phyloP scores from a whole-genome alignment of 2,113 vertebrate genomes.

The Sinocyclocheilus anophthalmus region DNA sequence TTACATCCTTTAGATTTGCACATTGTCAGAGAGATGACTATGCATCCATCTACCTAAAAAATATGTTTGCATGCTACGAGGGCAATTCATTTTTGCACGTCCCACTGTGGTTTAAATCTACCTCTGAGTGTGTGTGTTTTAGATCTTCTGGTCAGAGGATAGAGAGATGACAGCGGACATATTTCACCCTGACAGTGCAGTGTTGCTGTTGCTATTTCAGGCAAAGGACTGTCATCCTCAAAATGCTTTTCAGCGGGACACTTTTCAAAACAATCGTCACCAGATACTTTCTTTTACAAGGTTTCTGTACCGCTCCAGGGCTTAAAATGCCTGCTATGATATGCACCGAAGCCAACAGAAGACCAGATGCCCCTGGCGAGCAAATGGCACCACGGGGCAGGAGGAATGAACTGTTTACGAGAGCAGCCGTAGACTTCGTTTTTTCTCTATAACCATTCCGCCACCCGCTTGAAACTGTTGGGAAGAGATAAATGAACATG shows the following conservation, averaged over 20 bases:
- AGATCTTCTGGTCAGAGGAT: constrained; percentile 35
- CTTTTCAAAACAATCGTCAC: constrained; percentile 78
- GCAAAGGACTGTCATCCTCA: constrained; percentile 73
- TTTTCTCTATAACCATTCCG: constrained; percentile 32
- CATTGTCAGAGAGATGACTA: constrained; percentile 3
- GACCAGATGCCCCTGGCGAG: constrained; percentile 36
- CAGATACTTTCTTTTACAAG: constrained; percentile 73
- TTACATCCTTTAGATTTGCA: background rate
- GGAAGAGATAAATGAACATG: constrained; percentile 28
- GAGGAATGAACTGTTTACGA: constrained; percentile 25
- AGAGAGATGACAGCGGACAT: constrained; percentile 56
- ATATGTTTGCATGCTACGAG: constrained; percentile 5
- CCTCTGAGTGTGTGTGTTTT: constrained; percentile 42
- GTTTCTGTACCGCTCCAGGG: constrained; percentile 62
- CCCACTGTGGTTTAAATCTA: constrained; percentile 35
- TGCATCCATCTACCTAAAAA: background rate
- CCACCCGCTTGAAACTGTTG: constrained; percentile 31
- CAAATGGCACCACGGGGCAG: constrained; percentile 27
- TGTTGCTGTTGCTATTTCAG: constrained; percentile 74
- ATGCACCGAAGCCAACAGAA: constrained; percentile 32
- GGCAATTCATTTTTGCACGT: background rate
- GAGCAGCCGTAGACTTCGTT: constrained; percentile 23
- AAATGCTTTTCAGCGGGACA: constrained; percentile 76
- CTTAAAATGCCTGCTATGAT: constrained; percentile 69
- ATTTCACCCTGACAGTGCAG: constrained; percentile 63